These are phyloP conservation scores for Pterocles burchelli DNA, from an alignment of 2,113 vertebrate species.

Conservation along the genomic window DNA sequence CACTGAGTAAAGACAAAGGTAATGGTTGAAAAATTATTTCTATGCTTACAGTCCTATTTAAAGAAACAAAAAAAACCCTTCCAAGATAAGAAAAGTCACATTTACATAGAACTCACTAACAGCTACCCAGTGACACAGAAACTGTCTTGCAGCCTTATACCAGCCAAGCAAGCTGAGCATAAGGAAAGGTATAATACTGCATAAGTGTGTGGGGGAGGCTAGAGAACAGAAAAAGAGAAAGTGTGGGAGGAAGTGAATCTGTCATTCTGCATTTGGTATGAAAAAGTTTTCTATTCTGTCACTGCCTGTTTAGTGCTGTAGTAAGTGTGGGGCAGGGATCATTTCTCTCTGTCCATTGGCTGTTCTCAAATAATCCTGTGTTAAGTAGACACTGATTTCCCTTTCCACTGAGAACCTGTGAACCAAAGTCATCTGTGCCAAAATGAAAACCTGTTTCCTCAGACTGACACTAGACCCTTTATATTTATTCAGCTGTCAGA, in stretches of 20 bases:
- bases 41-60: not conserved
- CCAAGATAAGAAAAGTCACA: not conserved
- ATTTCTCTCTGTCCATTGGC: not conserved
- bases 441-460: constrained; percentile 66
- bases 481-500: constrained; percentile 73
- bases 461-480: constrained; percentile 65
- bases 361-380: not conserved
- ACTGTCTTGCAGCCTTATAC: not conserved
- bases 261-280: not conserved
- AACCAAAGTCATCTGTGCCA: not conserved
- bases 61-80: not conserved
- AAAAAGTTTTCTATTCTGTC: not conserved
- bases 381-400: constrained; percentile 2
- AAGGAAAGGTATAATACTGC: not conserved
- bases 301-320: not conserved
- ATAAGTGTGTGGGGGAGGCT: not conserved
- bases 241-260: not conserved
- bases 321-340: not conserved
- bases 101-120: not conserved
- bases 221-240: not conserved
- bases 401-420: constrained; percentile 14
- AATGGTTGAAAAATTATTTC: not conserved
- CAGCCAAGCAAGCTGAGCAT: not conserved
- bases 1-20: not conserved
- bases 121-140: not conserved